Evolutionary conservation across 2,797 vertebrate species (phyloP), one percentile per base, ranked within the genome.

Genomic region (Spatula versicolor): DNA sequence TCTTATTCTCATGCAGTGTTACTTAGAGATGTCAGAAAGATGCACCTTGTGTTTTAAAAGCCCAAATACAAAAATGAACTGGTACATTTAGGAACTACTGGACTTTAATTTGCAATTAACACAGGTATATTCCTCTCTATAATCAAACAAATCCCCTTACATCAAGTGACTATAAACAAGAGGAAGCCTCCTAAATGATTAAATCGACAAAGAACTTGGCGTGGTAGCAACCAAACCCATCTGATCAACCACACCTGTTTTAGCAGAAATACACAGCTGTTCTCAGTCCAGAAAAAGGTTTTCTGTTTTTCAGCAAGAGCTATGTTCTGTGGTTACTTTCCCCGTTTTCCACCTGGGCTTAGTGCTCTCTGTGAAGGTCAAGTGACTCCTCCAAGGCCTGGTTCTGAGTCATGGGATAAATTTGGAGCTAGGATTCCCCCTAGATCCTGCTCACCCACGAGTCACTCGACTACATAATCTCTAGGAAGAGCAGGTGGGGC

Each of bases 351-450:
- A 28, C 62, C 25, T 58, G 72, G 87, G 5, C 58, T 73, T 30
- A 93, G 18, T 13, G 20, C 75, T 78, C 45, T 69, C 81, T 33
- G 11, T 50, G 62, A 91, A 88, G 37, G 64, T 93, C 94, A 90
- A 91, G 68, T 84, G 81, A 94, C 43, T 89, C 33, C 63, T 63
- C 31, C 41, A 64, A 8, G 2, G 18, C 71, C 35, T n/a, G 78
- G 45, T 86, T 37, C 71, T 94, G 91, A 85, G 86, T 75, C 79
- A 90, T 90, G 17, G 75, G 56, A 78, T 95, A 88, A 72, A 94
- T 60, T 71, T 23, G 45, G 85, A 94, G 80, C 54, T 62, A 75
- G 91, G 72, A 92, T 94, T 96, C 66, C 83, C 80, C 80, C 71
- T 63, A 62, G 45, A 60, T 90, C 67, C 55, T 56, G 83, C 23